Percentiles rank a stretch among this genome's conserved stretches.
phyloP scores from a whole-genome alignment of 1,140 invertebrate species.

The Aphaenogaster rudis region DNA sequence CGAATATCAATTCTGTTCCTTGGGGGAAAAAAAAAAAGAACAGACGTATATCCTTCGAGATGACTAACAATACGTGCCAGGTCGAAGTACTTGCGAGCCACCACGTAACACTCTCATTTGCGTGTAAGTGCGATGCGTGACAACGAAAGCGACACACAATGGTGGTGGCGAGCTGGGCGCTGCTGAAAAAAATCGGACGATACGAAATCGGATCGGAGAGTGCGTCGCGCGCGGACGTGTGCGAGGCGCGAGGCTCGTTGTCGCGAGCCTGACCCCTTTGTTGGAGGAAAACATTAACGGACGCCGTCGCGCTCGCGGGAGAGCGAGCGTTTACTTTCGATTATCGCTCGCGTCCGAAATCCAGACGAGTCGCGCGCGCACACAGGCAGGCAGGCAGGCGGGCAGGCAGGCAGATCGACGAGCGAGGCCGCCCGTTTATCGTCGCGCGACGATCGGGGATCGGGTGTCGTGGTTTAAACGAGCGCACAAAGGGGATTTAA shows the following conservation, averaged over 20 bases:
- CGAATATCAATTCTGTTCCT: not conserved
- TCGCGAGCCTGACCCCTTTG: conserved; percentile 21
- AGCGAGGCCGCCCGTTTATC: conserved; percentile 13
- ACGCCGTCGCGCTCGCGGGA: not conserved
- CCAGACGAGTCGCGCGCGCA: not conserved
- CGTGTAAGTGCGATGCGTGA: conserved; percentile 2
- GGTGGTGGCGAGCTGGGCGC: not conserved
- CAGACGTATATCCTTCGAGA: not conserved
- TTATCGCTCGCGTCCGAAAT: not conserved
- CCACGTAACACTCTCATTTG: not conserved
- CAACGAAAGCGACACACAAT: conserved; percentile 18
- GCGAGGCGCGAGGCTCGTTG: not conserved
- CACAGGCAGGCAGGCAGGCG: not conserved
- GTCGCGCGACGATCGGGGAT: not conserved
- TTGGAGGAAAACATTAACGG: conserved; percentile 32
- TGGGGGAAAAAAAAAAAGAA: not conserved
- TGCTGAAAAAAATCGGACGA: not conserved
- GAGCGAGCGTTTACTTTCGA: conserved; percentile 30
- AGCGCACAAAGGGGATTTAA: conserved; percentile 47
- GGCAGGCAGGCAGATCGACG: not conserved
- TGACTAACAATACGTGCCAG: not conserved
- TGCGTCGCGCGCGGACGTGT: not conserved
- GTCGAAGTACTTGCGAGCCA: not conserved
- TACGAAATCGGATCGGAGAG: not conserved
- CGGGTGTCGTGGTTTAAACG: conserved; percentile 17